These are phyloP conservation scores for Colossoma macropomum DNA, from an alignment of 2,113 vertebrate genomes.

Conservation along the genomic window DNA sequence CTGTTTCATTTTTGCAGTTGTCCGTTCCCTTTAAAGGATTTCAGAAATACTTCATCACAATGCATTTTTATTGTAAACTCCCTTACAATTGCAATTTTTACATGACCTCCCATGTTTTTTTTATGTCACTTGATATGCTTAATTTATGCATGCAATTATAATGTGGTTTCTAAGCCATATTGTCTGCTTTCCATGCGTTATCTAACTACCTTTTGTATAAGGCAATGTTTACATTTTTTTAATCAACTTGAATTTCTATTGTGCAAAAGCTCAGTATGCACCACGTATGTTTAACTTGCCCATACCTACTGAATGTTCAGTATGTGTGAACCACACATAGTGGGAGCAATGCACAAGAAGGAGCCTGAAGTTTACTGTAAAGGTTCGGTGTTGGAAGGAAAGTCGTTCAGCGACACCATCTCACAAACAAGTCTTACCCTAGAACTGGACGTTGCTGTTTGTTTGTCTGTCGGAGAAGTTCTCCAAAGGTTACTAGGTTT, in stretches of 20 bases:
- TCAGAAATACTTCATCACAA: background rate
- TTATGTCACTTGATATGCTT: constrained; percentile 15
- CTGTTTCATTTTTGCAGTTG: background rate
- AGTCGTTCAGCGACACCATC: background rate
- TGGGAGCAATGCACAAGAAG: constrained; percentile 5
- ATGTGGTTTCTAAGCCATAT: constrained; percentile 23
- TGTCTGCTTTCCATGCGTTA: constrained; percentile 1
- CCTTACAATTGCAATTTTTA: background rate
- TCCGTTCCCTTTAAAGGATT: background rate
- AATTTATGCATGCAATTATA: constrained; percentile 35
- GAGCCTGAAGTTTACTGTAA: background rate
- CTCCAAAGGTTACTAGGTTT: constrained; percentile 1
- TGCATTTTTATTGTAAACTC: constrained; percentile 14
- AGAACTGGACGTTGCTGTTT: background rate
- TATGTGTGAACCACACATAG: constrained; percentile 4
- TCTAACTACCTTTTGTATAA: constrained; percentile 50
- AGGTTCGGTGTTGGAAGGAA: constrained; percentile 10
- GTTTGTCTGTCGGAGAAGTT: constrained; percentile 13
- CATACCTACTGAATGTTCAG: background rate
- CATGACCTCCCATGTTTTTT: background rate
- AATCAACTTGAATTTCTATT: constrained; percentile 19
- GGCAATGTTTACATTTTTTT: constrained; percentile 53
- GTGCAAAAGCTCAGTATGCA: constrained; percentile 9
- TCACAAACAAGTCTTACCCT: background rate
- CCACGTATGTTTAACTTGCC: background rate